Conservation (phyloP, 2,888 invertebrate genomes). For the Nebria salina region DNA sequence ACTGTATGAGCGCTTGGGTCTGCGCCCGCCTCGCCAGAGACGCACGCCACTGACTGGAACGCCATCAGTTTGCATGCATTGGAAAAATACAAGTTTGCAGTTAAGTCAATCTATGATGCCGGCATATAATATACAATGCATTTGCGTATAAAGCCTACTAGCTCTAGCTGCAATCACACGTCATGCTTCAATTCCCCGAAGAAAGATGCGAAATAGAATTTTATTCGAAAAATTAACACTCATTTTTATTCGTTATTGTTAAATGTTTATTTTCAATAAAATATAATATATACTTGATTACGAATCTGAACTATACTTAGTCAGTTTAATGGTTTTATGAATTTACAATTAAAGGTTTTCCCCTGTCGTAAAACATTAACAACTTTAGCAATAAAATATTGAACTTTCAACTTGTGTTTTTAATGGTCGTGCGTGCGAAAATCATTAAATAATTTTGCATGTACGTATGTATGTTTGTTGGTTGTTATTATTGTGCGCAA, state of each 20-base stretch:
- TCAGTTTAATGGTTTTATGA: background rate
- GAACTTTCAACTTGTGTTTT: background rate
- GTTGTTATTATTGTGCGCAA: background rate
- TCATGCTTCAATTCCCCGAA: background rate
- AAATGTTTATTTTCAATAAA: background rate
- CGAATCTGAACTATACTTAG: background rate
- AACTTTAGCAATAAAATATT: background rate
- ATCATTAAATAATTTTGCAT: background rate
- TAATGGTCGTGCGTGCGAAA: background rate
- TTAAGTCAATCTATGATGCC: constrained; percentile 6
- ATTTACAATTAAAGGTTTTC: background rate
- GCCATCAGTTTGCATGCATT: background rate
- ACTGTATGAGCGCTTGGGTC: background rate
- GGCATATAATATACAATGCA: constrained; percentile 7
- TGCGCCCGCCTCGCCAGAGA: background rate
- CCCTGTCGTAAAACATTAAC: background rate
- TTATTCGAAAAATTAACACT: too few relatives aligned
- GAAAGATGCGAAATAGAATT: too few relatives aligned
- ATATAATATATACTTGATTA: background rate
- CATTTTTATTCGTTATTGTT: background rate
- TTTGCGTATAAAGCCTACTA: background rate
- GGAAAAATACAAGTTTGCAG: constrained; percentile 3
- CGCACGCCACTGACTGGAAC: constrained; percentile 1
- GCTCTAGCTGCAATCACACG: background rate
- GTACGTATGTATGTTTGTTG: background rate